These are phyloP conservation scores for Gnathonemus echidnorhynchus DNA, from an alignment of 2,113 vertebrate genomes.

Conservation along the genomic window DNA sequence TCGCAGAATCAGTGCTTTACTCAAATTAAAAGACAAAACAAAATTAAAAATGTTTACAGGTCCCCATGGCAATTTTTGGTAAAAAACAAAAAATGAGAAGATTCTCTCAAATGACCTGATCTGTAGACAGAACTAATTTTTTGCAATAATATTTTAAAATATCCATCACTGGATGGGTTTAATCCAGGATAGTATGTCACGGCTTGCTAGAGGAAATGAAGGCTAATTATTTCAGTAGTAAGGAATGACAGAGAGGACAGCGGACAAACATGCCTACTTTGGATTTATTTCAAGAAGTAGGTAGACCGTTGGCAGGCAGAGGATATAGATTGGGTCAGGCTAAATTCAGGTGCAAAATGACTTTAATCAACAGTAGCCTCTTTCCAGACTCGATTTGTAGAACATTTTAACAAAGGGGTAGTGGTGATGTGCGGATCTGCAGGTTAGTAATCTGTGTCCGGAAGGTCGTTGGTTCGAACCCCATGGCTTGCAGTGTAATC, in stretches of 20 bases:
- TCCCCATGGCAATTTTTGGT: background rate
- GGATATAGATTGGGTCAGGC: background rate
- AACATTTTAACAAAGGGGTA: background rate
- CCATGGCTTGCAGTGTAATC: background rate
- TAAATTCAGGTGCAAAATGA: background rate
- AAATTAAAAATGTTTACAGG: background rate
- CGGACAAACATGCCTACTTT: background rate
- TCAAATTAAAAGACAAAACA: background rate
- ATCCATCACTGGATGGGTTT: background rate
- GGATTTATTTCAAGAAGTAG: background rate
- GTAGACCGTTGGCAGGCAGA: background rate
- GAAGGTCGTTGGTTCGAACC: background rate
- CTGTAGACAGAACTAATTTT: background rate
- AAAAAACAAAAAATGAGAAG: background rate
- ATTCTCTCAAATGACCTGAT: background rate
- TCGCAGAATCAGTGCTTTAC: background rate
- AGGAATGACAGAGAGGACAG: background rate
- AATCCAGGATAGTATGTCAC: background rate
- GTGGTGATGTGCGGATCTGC: background rate
- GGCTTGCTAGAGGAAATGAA: background rate
- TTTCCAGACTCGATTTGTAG: background rate
- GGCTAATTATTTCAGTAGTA: background rate
- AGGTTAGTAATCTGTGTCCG: background rate
- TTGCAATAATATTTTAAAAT: background rate
- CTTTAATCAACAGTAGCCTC: background rate